phyloP scores from a whole-genome alignment of 2,113 vertebrate species.

The Gasterosteus nipponicus region DNA sequence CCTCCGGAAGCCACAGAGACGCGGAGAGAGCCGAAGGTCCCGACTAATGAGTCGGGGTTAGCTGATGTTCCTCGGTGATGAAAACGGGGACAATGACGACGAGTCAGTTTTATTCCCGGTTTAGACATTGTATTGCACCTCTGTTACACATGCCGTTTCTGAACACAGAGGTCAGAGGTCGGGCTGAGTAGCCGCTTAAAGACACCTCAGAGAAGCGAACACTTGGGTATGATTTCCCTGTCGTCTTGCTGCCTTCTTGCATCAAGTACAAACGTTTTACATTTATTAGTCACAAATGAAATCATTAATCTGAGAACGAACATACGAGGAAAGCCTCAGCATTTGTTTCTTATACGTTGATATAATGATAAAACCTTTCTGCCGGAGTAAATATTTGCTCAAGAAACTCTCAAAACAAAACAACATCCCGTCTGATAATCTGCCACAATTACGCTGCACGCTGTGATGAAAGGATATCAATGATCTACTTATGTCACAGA shows the following conservation, averaged over 20 bases:
- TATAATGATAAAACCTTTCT: slow-evolving; percentile 46
- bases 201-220: neutral
- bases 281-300: slow-evolving; percentile 42
- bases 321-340: slow-evolving; percentile 52
- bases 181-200: slow-evolving; percentile 26
- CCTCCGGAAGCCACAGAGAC: slow-evolving; percentile 47
- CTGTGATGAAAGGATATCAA: slow-evolving; percentile 74
- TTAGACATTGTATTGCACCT: slow-evolving; percentile 27
- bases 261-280: slow-evolving; percentile 37
- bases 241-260: slow-evolving; percentile 15
- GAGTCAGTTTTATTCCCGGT: slow-evolving; percentile 9
- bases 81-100: slow-evolving; percentile 45
- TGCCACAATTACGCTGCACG: slow-evolving; percentile 65
- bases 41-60: slow-evolving; percentile 66
- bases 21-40: slow-evolving; percentile 47
- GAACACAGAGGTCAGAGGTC: slow-evolving; percentile 42
- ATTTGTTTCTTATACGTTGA: slow-evolving; percentile 53
- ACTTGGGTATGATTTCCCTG: neutral
- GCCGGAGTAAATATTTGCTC: slow-evolving; percentile 61
- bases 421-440: slow-evolving; percentile 71
- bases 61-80: slow-evolving; percentile 50
- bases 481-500: slow-evolving; percentile 77
- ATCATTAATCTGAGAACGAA: slow-evolving; percentile 51
- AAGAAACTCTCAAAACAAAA: slow-evolving; percentile 68
- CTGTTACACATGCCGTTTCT: slow-evolving; percentile 12